Evolutionary conservation across 2,888 invertebrate genomes (phyloP).

Genomic region (Eubasilissa splendida): DNA sequence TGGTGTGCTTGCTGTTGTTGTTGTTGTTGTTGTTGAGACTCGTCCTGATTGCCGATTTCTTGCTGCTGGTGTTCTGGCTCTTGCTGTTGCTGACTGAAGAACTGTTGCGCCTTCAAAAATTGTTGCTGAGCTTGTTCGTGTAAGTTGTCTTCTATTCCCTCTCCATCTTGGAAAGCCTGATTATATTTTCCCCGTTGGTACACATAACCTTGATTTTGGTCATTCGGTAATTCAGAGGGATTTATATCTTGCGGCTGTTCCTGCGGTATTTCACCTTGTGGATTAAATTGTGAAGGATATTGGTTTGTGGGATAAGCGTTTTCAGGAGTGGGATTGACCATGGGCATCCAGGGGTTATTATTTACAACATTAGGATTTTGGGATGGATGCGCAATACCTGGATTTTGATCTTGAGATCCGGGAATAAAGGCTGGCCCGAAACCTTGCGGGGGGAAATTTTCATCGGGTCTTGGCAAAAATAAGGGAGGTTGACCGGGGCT

Average conservation of each 20-base stretch:
- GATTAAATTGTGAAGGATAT: constrained; percentile 43
- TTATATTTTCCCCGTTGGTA: constrained; percentile 46
- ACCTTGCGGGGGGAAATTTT: constrained; percentile 40
- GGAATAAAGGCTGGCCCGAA: constrained; percentile 46
- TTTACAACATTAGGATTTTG: constrained; percentile 27
- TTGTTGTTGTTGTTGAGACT: constrained; percentile 38
- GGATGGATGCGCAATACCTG: constrained; percentile 17
- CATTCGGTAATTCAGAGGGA: constrained; percentile 6
- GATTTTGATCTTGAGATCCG: constrained; percentile 44
- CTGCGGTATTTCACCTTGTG: constrained; percentile 36
- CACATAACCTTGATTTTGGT: constrained; percentile 52
- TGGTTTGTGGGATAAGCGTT: constrained; percentile 3
- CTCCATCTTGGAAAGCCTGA: constrained; percentile 52
- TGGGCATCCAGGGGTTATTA: constrained; percentile 55
- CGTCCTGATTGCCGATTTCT: constrained; percentile 14
- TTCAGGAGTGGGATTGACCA: constrained; percentile 46
- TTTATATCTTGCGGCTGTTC: constrained; percentile 23
- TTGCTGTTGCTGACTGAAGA: constrained; percentile 36
- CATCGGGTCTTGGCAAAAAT: constrained; percentile 11
- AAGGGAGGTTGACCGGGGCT: constrained; percentile 31
- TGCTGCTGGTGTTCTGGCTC: constrained; percentile 25
- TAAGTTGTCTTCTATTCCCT: constrained; percentile 18
- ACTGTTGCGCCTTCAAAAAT: constrained; percentile 37
- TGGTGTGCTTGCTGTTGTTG: constrained; percentile 33
- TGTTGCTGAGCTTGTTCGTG: constrained; percentile 44